Evolutionary conservation across 2,888 invertebrate genomes (phyloP).

Genomic region (Tiliacea aurago): DNA sequence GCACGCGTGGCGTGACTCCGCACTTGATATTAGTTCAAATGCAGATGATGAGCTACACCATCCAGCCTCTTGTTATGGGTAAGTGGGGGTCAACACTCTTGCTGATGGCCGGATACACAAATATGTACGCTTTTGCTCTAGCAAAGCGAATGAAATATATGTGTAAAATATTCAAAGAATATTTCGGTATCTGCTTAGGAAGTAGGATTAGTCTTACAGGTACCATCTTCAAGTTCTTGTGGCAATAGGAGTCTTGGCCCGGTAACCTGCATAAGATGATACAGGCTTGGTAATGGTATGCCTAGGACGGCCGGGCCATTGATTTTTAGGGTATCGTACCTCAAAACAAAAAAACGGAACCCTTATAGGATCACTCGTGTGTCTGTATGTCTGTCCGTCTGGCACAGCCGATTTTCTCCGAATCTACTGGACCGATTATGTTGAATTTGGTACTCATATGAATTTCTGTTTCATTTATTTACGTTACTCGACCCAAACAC

Average conservation of each 20-base stretch:
- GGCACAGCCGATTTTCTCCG: too few relatives aligned
- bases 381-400: too few relatives aligned
- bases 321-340: too few relatives aligned
- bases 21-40: slow-evolving; percentile 78
- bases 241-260: too few relatives aligned
- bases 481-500: too few relatives aligned
- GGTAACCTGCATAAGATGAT: background rate
- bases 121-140: slow-evolving; percentile 9
- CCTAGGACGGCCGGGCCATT: background rate
- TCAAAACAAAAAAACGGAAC: too few relatives aligned
- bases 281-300: slow-evolving; percentile 3
- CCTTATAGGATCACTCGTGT: too few relatives aligned
- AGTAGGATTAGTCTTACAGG: slow-evolving; percentile 26
- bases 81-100: slow-evolving; percentile 50
- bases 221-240: background rate
- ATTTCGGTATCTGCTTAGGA: slow-evolving; percentile 42
- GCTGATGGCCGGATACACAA: slow-evolving; percentile 25
- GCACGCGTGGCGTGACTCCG: slow-evolving; percentile 78
- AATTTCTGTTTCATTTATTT: too few relatives aligned
- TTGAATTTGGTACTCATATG: too few relatives aligned
- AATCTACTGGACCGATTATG: too few relatives aligned
- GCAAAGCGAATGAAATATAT: slow-evolving; percentile 35
- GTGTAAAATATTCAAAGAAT: slow-evolving; percentile 27
- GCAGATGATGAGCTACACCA: slow-evolving; percentile 72
- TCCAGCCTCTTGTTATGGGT: slow-evolving; percentile 82